phyloP scores from a whole-genome alignment of 2,888 invertebrate species.

The Lasioglossum pauxillum region DNA sequence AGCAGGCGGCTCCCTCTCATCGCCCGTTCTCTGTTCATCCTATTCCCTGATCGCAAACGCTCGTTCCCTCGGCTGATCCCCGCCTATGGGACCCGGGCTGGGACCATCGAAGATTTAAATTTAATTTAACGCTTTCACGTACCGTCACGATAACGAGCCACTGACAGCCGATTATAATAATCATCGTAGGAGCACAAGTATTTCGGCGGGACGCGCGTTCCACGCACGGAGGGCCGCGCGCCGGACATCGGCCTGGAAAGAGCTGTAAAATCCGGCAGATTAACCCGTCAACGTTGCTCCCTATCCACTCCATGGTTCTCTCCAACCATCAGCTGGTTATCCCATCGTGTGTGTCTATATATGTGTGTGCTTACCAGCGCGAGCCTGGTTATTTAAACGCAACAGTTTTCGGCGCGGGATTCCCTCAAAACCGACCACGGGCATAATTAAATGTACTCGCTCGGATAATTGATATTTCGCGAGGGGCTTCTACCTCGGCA shows the following conservation, averaged over 20 bases:
- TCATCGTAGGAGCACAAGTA: conserved; percentile 65
- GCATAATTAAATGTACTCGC: conserved; percentile 62
- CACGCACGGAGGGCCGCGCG: conserved; percentile 17
- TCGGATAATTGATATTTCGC: conserved; percentile 67
- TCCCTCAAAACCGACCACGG: conserved; percentile 26
- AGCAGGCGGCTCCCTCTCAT: not conserved
- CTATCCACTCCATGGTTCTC: not conserved
- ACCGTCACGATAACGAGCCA: conserved; percentile 71
- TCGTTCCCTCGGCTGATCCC: not conserved
- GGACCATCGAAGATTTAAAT: conserved; percentile 64
- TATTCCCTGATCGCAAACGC: not conserved
- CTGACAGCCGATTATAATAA: conserved; percentile 75
- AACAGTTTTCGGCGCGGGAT: conserved; percentile 45
- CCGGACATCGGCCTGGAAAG: conserved; percentile 51
- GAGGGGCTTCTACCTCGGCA: conserved; percentile 21
- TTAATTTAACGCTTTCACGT: conserved; percentile 75
- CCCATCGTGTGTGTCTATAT: not conserved
- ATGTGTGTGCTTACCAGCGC: not conserved
- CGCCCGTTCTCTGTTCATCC: not conserved
- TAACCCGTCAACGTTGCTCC: conserved; percentile 68
- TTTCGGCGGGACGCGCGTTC: conserved; percentile 28
- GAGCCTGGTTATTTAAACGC: conserved; percentile 63
- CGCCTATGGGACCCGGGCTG: conserved; percentile 16
- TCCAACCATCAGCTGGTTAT: not conserved
- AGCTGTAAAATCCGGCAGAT: conserved; percentile 68